These are phyloP conservation scores for Andricus quercusramuli DNA, from an alignment of 2,888 invertebrate species.

Conservation along the genomic window DNA sequence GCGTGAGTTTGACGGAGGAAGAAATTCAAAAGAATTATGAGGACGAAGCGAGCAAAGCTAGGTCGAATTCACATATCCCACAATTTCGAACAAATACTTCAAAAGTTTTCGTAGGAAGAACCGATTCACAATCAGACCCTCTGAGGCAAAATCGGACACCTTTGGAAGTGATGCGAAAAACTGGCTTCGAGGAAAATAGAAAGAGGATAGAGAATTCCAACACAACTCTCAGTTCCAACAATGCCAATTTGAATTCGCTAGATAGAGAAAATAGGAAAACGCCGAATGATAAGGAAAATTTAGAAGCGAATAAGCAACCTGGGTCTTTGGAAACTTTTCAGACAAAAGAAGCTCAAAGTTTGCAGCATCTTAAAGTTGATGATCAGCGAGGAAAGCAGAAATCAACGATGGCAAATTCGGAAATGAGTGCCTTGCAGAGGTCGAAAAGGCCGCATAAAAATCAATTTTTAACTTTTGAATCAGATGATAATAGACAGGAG, in stretches of 20 bases:
- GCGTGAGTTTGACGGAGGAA: constrained; percentile 62
- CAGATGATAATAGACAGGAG: background rate
- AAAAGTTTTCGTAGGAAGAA: background rate
- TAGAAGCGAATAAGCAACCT: background rate
- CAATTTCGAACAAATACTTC: background rate
- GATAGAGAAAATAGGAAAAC: background rate
- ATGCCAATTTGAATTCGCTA: background rate
- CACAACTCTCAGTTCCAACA: background rate
- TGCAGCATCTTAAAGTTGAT: background rate
- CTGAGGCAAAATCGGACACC: background rate
- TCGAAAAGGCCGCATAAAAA: background rate
- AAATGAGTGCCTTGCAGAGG: constrained; percentile 43
- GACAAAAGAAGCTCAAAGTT: background rate
- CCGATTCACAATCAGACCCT: background rate
- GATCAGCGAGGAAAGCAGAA: constrained; percentile 41
- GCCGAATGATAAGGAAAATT: background rate
- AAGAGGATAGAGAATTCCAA: background rate
- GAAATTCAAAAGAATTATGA: constrained; percentile 44
- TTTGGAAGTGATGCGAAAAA: background rate
- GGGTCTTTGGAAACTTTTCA: background rate
- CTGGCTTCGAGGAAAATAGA: constrained; percentile 16
- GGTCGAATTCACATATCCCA: background rate
- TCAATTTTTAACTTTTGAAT: background rate
- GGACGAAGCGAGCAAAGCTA: background rate
- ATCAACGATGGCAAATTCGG: constrained; percentile 47